A percentile compares a stretch with the other conserved stretches of the same genome.
Evolutionary conservation across 2,888 invertebrate species (phyloP).

Genomic region (Acleris holmiana): DNA sequence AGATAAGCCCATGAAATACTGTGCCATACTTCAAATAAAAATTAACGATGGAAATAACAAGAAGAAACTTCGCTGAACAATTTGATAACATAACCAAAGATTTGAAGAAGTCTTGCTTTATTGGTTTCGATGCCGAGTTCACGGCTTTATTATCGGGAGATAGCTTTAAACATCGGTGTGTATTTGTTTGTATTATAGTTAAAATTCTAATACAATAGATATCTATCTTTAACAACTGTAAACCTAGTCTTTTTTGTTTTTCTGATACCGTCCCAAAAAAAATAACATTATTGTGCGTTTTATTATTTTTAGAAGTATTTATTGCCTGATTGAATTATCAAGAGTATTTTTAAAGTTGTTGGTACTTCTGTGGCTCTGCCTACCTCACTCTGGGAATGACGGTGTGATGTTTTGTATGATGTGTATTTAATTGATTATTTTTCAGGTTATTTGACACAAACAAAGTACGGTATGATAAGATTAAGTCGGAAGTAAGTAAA

Average conservation of each 20-base stretch:
- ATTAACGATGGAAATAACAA: slow-evolving; percentile 86
- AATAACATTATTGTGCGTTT: no score
- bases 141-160: slow-evolving; percentile 81
- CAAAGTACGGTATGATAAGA: slow-evolving; percentile 66
- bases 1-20: slow-evolving; percentile 9
- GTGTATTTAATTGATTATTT: no score
- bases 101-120: slow-evolving; percentile 84
- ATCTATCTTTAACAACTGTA: no score
- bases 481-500: slow-evolving; percentile 67
- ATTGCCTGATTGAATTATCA: no score
- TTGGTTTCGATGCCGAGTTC: slow-evolving; percentile 90
- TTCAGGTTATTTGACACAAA: slow-evolving; percentile 73
- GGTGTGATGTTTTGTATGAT: no score
- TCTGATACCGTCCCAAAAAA: no score
- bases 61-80: slow-evolving; percentile 84
- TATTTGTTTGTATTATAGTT: neutral
- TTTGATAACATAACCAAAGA: slow-evolving; percentile 81
- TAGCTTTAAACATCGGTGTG: slow-evolving; percentile 80
- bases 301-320: no score
- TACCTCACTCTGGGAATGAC: no score
- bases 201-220: neutral
- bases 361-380: no score
- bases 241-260: no score
- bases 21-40: slow-evolving; percentile 16
- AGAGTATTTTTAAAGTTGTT: no score